Evolutionary conservation across 2,113 vertebrate genomes (phyloP).

Genomic region (Pyxicephalus adspersus): DNA sequence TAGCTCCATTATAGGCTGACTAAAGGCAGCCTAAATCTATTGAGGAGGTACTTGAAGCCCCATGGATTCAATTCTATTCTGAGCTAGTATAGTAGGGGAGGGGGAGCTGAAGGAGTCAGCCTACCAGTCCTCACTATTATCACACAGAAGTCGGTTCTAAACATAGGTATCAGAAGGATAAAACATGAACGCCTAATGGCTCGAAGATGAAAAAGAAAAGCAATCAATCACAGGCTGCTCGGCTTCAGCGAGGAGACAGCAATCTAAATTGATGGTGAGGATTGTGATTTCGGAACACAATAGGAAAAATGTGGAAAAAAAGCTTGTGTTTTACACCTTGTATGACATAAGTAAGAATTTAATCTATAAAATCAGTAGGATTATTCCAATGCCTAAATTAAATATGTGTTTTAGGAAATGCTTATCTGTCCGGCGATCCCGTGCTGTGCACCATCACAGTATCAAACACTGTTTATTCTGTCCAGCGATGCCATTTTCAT

Average conservation of each 20-base stretch:
- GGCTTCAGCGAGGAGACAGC: neutral
- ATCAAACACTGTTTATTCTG: no score
- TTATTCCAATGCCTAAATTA: no score
- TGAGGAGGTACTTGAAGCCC: constrained; percentile 74
- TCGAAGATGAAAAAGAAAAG: constrained; percentile 12
- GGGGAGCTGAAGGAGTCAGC: constrained; percentile 37
- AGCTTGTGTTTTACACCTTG: neutral
- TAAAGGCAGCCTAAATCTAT: constrained; percentile 78
- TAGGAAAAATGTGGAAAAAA: constrained; percentile 1
- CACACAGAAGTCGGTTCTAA: constrained; percentile 49
- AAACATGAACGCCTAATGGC: constrained; percentile 33
- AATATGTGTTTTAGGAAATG: no score
- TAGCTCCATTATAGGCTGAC: constrained; percentile 83
- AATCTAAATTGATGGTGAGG: constrained; percentile 8
- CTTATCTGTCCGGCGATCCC: no score
- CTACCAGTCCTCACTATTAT: constrained; percentile 55
- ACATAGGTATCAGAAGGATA: constrained; percentile 51
- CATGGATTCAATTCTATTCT: constrained; percentile 71
- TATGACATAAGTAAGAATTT: neutral
- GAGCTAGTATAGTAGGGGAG: constrained; percentile 54
- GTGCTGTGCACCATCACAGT: no score
- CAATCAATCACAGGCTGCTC: constrained; percentile 19
- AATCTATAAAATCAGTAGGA: no score
- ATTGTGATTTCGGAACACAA: neutral
- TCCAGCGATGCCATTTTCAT: no score